Evolutionary conservation across 2,888 invertebrate genomes (phyloP), one percentile per base, ranked within the genome.

Genomic region (Folsomia manolachei): DNA sequence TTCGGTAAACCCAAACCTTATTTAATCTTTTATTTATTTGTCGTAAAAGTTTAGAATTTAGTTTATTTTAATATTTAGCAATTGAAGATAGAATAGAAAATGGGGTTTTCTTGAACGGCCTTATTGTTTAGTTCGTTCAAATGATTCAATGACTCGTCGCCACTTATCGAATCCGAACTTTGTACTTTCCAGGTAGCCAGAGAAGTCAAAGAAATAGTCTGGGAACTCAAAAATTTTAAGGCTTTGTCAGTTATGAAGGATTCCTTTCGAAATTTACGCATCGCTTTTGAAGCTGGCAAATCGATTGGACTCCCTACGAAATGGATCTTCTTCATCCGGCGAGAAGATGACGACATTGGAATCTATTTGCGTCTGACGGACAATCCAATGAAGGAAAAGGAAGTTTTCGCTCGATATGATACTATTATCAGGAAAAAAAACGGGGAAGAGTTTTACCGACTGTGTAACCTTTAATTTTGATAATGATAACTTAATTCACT

Each of bases 151-250:
- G n/a, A n/a, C n/a, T n/a, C n/a, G n/a, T n/a, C n/a, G n/a, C n/a
- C n/a, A n/a, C n/a, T n/a, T n/a, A n/a, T n/a, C n/a, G n/a, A n/a
- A n/a, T n/a, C n/a, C n/a, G n/a, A n/a, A n/a, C n/a, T n/a, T n/a
- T n/a, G n/a, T n/a, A n/a, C n/a, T n/a, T n/a, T n/a, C n/a, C 39
- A 39, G 39, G 14, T 39, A 14, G 14, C 39, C 4, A 14, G 4
- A 14, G 39, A 39, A 39, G 14, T 39, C 14, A 39, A 39, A 14
- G 39, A 39, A 14, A 39, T 39, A 39, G 14, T 14, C 4, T 60
- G 60, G 60, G 60, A 60, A 21, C 7, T 60, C n/a, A 60, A 60
- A 21, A n/a, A 60, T 60, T 60, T 60, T n/a, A 60, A 60, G n/a
- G 60, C 60, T 4, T n/a, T 60, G 23, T 19, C 60, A n/a, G 9